Evolutionary conservation across 2,113 vertebrate genomes (phyloP).

Genomic region (Antigone vipio): DNA sequence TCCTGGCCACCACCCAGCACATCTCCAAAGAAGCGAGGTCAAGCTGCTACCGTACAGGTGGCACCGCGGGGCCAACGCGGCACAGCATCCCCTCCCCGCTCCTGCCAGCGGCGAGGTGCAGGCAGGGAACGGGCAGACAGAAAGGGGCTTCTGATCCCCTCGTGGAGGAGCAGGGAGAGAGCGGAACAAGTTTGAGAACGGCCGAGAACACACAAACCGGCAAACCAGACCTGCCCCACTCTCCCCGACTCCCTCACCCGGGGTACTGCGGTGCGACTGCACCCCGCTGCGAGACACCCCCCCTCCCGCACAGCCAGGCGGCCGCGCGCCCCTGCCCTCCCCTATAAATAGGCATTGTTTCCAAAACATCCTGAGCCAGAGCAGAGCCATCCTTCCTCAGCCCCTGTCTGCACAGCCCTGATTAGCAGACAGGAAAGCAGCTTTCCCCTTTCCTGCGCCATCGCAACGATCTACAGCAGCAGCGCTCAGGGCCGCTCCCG

Average conservation of each 20-base stretch:
- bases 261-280: not conserved
- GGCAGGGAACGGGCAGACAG: not conserved
- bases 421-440: slow-evolving; percentile 66
- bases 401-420: slow-evolving; percentile 19
- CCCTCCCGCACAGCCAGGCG: not conserved
- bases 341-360: slow-evolving; percentile 61
- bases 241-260: not conserved
- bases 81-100: not conserved
- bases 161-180: not conserved
- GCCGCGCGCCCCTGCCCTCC: not conserved
- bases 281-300: not conserved
- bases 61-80: fast-evolving
- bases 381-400: slow-evolving; percentile 66
- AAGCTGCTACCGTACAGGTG: not conserved
- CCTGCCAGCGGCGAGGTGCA: not conserved
- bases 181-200: not conserved
- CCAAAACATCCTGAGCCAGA: slow-evolving; percentile 67
- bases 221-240: too few relatives aligned
- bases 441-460: not conserved
- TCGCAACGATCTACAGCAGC: not conserved
- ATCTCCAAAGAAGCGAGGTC: not conserved
- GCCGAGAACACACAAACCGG: not conserved
- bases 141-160: not conserved
- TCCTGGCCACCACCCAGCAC: not conserved
- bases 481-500: fast-evolving